Evolutionary conservation across 2,888 invertebrate species (phyloP), one percentile per base, ranked within the genome.

Genomic region (Therioaphis trifolii): DNA sequence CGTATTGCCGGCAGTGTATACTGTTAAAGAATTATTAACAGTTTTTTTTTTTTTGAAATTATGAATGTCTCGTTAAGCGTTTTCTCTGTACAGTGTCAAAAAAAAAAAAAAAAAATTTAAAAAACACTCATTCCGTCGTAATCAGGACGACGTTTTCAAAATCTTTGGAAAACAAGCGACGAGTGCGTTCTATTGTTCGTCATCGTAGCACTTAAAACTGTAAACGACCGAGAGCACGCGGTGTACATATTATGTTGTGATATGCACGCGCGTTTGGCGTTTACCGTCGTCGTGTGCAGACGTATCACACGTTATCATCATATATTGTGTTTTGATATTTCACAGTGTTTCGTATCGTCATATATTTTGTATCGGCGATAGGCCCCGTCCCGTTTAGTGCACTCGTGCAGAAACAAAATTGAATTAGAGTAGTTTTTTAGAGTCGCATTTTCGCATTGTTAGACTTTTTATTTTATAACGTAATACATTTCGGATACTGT

Each of bases 21-120:
- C 75, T 40, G 61, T 61, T 12, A 24, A 27, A 43, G 75, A 61
- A 75, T 75, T 61, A 75, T 75, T 49, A 66, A 77, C 43, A 49
- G 35, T 27, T 14, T 66, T 49, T 77, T 66, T 77, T 52, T 43
- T 77, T 49, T 12, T 49, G 3, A 35, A 35, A 74, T 55, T 68
- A 76, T 46, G 77, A 66, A 77, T 66, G 66, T 66, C 66, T 77
- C 66, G 66, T 66, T 77, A 66, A 66, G 66, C 15, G 55, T n/a
- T n/a, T n/a, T 40, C 66, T 40, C 66, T 58, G 11, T 9, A 21
- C 21, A 58, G 21, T 2, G 35, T 35, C 35, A 35, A 35, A 35
- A 35, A 35, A 5, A 58, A 58, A 24, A n/a, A n/a, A n/a, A n/a
- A n/a, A n/a, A n/a, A n/a, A n/a, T n/a, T n/a, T n/a, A n/a, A n/a